Evolutionary conservation across 2,113 vertebrate species (phyloP).

Genomic region (Lucifuga dentata): DNA sequence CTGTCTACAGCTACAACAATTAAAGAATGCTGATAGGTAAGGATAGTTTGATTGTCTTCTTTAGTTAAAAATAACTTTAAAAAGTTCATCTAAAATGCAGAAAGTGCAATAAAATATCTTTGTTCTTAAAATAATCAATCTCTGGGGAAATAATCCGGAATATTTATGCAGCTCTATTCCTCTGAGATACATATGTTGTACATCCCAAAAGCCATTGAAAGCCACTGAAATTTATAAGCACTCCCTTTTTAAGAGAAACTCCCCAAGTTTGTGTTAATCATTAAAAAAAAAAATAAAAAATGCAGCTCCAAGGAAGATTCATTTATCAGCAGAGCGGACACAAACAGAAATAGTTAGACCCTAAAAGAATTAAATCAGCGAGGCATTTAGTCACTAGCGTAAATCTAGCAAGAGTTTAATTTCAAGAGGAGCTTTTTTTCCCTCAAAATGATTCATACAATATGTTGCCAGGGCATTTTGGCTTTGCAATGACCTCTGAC

Average conservation of each 20-base stretch:
- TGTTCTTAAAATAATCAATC: no score
- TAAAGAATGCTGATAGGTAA: no score
- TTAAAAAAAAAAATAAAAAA: no score
- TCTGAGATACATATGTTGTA: not conserved
- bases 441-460: slow-evolving; percentile 15
- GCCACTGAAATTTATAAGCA: not conserved
- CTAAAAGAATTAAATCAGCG: not conserved
- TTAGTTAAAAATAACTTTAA: no score
- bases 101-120: not conserved
- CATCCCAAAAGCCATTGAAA: not conserved
- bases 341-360: not conserved
- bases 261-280: not conserved
- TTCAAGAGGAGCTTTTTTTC: not conserved
- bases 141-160: not conserved
- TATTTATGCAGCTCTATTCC: not conserved
- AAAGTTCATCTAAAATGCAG: no score
- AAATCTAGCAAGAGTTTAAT: not conserved
- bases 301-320: not conserved
- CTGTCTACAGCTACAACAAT: no score
- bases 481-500: slow-evolving; percentile 27
- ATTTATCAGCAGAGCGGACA: not conserved
- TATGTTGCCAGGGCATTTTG: not conserved
- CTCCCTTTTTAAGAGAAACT: not conserved
- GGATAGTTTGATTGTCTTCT: no score
- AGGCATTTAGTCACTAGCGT: no score